A percentile compares a stretch with the other conserved stretches of the same genome.
phyloP scores from a whole-genome alignment of 2,113 vertebrate species.

The Oxyruncus cristatus region DNA sequence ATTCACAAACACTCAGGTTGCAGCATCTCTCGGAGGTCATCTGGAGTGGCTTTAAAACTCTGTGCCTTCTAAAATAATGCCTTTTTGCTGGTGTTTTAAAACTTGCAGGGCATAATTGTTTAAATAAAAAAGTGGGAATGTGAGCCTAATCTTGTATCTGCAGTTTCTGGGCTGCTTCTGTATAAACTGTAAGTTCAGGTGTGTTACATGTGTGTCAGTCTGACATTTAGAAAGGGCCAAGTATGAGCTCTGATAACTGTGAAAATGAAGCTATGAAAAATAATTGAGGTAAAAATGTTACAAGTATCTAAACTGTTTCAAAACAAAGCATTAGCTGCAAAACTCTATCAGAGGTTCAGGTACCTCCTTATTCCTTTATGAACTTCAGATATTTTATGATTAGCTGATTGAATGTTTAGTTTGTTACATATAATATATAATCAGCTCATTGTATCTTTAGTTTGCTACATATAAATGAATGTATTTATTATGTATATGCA shows the following conservation, averaged over 20 bases:
- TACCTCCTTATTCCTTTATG: background rate
- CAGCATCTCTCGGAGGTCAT: background rate
- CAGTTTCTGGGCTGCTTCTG: background rate
- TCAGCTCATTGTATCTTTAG: background rate
- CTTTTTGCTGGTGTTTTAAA: background rate
- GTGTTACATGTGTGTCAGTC: fast-evolving
- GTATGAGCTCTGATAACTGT: background rate
- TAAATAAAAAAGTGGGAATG: background rate
- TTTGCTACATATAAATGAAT: background rate
- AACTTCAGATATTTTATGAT: background rate
- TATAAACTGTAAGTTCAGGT: background rate
- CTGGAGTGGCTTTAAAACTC: background rate
- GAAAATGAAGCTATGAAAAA: background rate
- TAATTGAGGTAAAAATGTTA: background rate
- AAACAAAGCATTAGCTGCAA: background rate
- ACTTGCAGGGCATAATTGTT: background rate
- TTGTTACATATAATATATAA: background rate
- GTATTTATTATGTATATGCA: background rate
- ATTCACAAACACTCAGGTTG: background rate
- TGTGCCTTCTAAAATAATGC: background rate
- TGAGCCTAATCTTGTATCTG: background rate
- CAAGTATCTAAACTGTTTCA: background rate
- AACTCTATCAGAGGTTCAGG: background rate
- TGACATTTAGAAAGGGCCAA: background rate
- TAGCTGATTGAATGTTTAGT: background rate